These are phyloP conservation scores for Eledona agricola DNA, from an alignment of 2,888 invertebrate genomes.

Conservation along the genomic window DNA sequence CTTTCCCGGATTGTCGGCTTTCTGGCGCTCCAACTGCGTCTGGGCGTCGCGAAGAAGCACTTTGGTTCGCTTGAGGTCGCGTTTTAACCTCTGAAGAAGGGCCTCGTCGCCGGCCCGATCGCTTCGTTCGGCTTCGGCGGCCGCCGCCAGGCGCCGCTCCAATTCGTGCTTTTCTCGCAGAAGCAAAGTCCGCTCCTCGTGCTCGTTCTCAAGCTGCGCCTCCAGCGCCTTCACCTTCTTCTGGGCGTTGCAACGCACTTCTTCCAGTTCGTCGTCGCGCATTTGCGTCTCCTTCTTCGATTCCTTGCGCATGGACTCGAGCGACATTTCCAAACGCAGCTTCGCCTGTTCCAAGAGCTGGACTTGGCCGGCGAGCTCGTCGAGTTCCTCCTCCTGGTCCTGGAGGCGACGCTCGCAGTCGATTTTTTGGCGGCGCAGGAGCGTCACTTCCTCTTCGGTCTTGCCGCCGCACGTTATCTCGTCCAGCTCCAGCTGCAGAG, in stretches of 20 bases:
- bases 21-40: conserved; percentile 87
- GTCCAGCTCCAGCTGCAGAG: conserved; percentile 83
- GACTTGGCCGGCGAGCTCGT: conserved; percentile 85
- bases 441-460: conserved; percentile 86
- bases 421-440: conserved; percentile 82
- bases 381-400: conserved; percentile 94
- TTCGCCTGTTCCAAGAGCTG: conserved; percentile 92
- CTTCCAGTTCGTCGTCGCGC: conserved; percentile 93
- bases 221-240: conserved; percentile 94
- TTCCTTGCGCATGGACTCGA: conserved; percentile 92
- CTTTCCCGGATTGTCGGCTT: conserved; percentile 80
- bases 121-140: conserved; percentile 79
- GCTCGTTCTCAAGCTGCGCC: conserved; percentile 91
- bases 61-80: conserved; percentile 89
- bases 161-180: conserved; percentile 91
- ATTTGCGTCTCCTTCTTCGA: conserved; percentile 88
- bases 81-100: conserved; percentile 76
- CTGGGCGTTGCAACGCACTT: conserved; percentile 86
- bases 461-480: conserved; percentile 82
- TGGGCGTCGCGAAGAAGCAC: conserved; percentile 92
- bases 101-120: conserved; percentile 79
- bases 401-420: conserved; percentile 87
- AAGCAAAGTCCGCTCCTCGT: conserved; percentile 87
- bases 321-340: conserved; percentile 89
- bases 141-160: conserved; percentile 82